A percentile compares a stretch with the other conserved stretches of the same genome.
Evolutionary conservation across 2,113 vertebrate species (phyloP).

Genomic region (Copsychus sechellarum): DNA sequence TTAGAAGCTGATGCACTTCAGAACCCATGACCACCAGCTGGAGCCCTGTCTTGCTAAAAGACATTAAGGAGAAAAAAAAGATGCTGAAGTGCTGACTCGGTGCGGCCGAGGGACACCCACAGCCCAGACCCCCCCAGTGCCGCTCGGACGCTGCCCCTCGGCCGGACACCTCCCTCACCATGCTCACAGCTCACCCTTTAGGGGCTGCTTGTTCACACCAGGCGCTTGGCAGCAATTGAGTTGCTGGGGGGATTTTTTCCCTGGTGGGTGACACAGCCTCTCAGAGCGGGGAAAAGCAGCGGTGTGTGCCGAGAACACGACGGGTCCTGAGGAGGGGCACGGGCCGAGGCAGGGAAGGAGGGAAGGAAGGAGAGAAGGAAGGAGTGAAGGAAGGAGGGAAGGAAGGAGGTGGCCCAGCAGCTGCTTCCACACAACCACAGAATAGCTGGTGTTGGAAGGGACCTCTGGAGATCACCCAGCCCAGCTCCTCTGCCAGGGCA

Average conservation of each 20-base stretch:
- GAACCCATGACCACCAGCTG: neutral
- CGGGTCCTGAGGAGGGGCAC: neutral
- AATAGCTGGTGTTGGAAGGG: neutral
- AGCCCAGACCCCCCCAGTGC: neutral
- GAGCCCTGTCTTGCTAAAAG: neutral
- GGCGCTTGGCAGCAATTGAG: neutral
- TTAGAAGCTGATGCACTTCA: neutral
- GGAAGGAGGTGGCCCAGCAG: neutral
- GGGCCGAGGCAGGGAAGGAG: neutral
- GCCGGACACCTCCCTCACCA: neutral
- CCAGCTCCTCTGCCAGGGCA: neutral
- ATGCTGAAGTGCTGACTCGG: neutral
- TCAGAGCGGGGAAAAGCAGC: neutral
- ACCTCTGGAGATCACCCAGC: neutral
- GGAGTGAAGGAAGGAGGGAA: neutral
- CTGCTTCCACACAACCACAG: neutral
- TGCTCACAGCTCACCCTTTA: accelerated
- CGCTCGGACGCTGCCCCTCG: neutral
- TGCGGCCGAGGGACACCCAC: neutral
- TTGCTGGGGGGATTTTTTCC: neutral
- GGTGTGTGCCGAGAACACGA: neutral
- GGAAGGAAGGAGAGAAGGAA: neutral
- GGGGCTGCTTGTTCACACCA: neutral
- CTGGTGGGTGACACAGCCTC: neutral
- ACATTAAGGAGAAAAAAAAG: neutral